Evolutionary conservation across 2,888 invertebrate genomes (phyloP), one percentile per base, ranked within the genome.

Genomic region (Agonopterix heracliana): DNA sequence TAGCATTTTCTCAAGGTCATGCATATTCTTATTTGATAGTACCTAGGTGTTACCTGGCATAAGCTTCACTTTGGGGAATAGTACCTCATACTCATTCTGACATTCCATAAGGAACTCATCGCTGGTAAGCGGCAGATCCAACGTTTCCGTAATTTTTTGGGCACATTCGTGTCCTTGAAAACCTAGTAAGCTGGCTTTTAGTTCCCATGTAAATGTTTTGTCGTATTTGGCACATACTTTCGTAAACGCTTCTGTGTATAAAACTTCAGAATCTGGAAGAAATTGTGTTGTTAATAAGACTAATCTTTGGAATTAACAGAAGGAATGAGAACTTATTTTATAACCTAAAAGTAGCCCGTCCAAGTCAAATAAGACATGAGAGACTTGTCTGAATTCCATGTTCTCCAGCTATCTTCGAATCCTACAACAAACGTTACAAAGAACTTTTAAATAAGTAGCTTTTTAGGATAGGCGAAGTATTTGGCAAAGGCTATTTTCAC

Each of bases 181-280:
- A 1, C 95, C 96, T 90, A 95, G 92, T 38, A 92, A 70, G 54
- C 85, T 84, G 4, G 90, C 78, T 79, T 97, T 97, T 14, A 95
- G 71, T 36, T 95, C 94, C 93, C 94, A 95, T 0, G 94, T 94
- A 71, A 93, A 97, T 8, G 78, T 83, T 75, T 94, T 94, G 0
- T 92, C 94, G 81, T 92, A 95, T 51, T 89, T 89, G 52, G 90
- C 89, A 57, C 93, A 88, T 26, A 95, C 90, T 60, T 81, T 89
- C 70, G 93, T 91, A 63, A 92, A 93, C 3, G 92, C 93, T 71
- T 91, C 81, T 8, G 94, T 92, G 69, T 96, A 96, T 12, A 95
- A 78, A 11, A 72, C 78, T 80, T 96, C 96, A 35, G 96, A 95
- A 90, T 96, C 96, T 96, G 83, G 60, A 85, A 41, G 7, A n/a